phyloP scores from a whole-genome alignment of 2,888 invertebrate genomes.

The Orchesellides sinensis region DNA sequence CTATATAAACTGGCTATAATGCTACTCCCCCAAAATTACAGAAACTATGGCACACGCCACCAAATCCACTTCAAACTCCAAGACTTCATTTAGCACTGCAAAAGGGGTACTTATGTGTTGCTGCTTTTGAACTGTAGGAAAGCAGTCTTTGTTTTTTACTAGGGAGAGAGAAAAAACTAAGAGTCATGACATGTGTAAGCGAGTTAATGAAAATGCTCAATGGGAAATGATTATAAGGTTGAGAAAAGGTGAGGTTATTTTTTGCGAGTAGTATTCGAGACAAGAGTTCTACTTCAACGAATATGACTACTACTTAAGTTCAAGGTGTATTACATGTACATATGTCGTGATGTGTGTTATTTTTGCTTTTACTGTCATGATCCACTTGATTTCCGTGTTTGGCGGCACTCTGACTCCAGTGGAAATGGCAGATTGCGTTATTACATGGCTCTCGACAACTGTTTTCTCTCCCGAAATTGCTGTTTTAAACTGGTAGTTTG shows the following conservation, averaged over 20 bases:
- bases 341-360: background rate
- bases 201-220: constrained; percentile 49
- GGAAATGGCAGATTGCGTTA: background rate
- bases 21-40: background rate
- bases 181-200: constrained; percentile 43
- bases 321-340: no score
- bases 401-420: background rate
- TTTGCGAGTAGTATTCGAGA: no score
- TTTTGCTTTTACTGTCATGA: constrained; percentile 15
- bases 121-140: background rate
- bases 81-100: background rate
- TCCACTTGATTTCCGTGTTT: constrained; percentile 19
- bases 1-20: no score
- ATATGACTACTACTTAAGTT: no score
- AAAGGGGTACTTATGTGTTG: background rate
- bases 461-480: constrained; percentile 11
- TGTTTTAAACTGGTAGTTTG: constrained; percentile 39
- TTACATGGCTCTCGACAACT: background rate
- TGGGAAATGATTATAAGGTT: constrained; percentile 42
- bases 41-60: constrained; percentile 41
- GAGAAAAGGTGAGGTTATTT: constrained; percentile 23
- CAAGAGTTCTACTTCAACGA: no score
- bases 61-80: constrained; percentile 19
- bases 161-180: background rate
- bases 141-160: no score